Evolutionary conservation across 1,140 invertebrate species (phyloP).

Genomic region (Muscidifurax raptorellus): DNA sequence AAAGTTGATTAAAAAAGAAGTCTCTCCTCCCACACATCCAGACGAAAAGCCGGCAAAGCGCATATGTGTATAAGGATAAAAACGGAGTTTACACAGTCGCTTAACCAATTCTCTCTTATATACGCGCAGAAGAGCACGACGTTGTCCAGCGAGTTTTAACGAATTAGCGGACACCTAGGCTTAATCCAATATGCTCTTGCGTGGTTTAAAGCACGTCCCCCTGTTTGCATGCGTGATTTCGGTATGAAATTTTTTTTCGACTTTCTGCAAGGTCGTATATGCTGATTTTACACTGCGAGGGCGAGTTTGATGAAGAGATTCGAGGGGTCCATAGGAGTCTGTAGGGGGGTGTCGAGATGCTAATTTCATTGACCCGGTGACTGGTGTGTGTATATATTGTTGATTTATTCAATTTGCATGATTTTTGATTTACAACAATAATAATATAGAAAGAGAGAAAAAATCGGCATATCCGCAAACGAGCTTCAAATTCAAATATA

Average conservation of each 20-base stretch:
- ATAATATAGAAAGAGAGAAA: too few relatives aligned
- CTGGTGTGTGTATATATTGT: not conserved
- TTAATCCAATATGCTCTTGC: constrained; percentile 64
- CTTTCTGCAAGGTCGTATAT: not conserved
- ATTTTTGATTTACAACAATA: too few relatives aligned
- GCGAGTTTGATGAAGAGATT: constrained; percentile 14
- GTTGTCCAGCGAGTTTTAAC: constrained; percentile 61
- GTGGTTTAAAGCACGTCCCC: constrained; percentile 58
- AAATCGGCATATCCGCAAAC: too few relatives aligned
- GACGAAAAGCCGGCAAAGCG: not conserved
- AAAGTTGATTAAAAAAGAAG: constrained; percentile 21
- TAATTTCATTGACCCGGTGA: constrained; percentile 5
- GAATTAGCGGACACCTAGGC: constrained; percentile 65
- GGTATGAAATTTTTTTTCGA: not conserved
- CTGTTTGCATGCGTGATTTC: constrained; percentile 12
- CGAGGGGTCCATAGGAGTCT: not conserved
- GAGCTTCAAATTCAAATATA: too few relatives aligned
- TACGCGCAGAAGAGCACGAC: too few relatives aligned
- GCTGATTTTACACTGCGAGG: not conserved
- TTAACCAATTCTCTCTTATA: constrained; percentile 22
- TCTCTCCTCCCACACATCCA: not conserved
- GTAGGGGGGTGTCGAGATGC: not conserved
- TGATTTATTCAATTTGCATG: not conserved
- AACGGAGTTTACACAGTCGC: not conserved
- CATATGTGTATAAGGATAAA: constrained; percentile 3